Evolutionary conservation across 1,140 invertebrate species (phyloP), one percentile per base, ranked within the genome.

Genomic region (Andricus grossulariae): DNA sequence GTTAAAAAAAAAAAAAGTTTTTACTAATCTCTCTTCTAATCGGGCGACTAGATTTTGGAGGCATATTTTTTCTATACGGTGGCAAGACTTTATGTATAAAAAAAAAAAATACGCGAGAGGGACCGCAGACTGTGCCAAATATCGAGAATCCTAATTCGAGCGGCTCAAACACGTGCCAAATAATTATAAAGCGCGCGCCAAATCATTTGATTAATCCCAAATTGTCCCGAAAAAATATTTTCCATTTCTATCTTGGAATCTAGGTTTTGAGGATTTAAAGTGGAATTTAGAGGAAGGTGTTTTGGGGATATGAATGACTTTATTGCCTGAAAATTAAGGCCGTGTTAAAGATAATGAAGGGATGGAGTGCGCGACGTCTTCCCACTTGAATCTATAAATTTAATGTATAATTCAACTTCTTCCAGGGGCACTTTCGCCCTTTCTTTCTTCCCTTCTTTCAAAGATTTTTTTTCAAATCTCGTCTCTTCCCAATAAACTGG

Each of bases 61-160:
- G 82, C 78, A 80, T 88, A 85, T 89, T 88, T 87, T 87, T 87
- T 84, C 87, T 88, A 88, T 82, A 82, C 57, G 45, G 57, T 75
- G 79, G 25, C 60, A 73, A 66, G 60, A 39, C 39, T 66, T n/a
- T 66, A 45, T 66, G 32, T 66, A 66, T 66, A 66, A 66, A 66
- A 66, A 39, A 39, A 39, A 32, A 32, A 25, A 66, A 66, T 66
- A 66, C 60, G 60, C 60, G 60, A 66, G 60, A 66, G 60, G 50
- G 51, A 72, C 71, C 71, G 50, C 21, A 72, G 49, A 50, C 71
- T 72, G 71, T 72, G 21, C 49, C 80, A 85, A 84, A 82, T 71
- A 76, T 66, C 60, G 50, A 75, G 50, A 77, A 50, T 72, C 72
- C 81, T 80, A 75, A 77, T 76, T 79, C 74, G 79, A 82, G 73